A percentile compares a stretch with the other conserved stretches of the same genome.
Conservation (phyloP, 2,797 vertebrate genomes). For the Somateria mollissima region DNA sequence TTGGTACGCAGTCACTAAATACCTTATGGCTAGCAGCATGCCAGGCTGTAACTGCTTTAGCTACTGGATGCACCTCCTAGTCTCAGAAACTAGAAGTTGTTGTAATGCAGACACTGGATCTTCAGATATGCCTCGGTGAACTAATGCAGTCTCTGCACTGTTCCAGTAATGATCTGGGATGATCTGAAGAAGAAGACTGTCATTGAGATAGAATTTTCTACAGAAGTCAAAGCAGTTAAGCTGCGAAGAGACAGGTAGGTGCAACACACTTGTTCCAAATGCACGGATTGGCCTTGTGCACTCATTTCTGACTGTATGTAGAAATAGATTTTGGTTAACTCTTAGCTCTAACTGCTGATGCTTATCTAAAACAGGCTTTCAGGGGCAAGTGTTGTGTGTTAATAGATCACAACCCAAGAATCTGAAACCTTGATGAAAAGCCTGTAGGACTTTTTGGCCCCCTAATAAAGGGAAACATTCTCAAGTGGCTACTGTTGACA, state of each 20-base stretch:
- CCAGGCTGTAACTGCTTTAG: background rate
- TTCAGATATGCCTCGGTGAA: background rate
- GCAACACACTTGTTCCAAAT: background rate
- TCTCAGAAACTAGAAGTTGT: background rate
- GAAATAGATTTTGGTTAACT: background rate
- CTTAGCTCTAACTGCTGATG: background rate
- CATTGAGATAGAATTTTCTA: constrained; percentile 98
- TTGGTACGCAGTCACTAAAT: accelerated
- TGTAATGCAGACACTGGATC: background rate
- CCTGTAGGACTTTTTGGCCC: background rate
- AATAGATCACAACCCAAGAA: background rate
- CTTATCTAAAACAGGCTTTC: background rate
- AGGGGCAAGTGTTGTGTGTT: background rate
- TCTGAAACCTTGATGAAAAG: background rate
- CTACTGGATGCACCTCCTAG: background rate
- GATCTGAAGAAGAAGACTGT: constrained; percentile 99
- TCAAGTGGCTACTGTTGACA: background rate
- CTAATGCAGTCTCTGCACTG: background rate
- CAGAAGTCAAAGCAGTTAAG: constrained; percentile 98
- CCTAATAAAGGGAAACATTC: background rate
- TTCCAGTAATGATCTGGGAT: constrained; percentile 98
- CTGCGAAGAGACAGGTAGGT: constrained; percentile 92
- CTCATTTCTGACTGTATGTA: background rate
- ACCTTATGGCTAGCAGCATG: background rate
- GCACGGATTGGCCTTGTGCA: accelerated